A percentile compares a stretch with the other conserved stretches of the same genome.
These are phyloP conservation scores for Stictonetta naevosa DNA, from an alignment of 2,113 vertebrate species.

Conservation along the genomic window DNA sequence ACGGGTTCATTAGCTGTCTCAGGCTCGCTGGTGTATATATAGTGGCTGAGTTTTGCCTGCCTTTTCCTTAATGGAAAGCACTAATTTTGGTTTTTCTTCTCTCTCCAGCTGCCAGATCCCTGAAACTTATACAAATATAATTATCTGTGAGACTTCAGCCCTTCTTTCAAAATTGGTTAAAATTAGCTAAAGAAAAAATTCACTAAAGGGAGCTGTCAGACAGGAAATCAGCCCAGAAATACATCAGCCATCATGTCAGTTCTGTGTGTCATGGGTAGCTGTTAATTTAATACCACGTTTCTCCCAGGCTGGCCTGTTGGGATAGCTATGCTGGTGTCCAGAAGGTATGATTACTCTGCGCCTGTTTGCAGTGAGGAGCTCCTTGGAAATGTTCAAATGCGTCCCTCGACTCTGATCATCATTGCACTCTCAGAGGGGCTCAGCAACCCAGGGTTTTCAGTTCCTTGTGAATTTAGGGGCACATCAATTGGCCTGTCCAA, in stretches of 20 bases:
- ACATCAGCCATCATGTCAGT: background rate
- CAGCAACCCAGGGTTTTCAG: background rate
- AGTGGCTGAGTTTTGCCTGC: slow-evolving; percentile 9
- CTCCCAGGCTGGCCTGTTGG: background rate
- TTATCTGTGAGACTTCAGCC: slow-evolving; percentile 40
- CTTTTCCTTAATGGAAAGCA: slow-evolving; percentile 41
- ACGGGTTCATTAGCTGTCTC: background rate
- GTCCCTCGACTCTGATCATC: background rate
- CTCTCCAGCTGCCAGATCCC: slow-evolving; percentile 46
- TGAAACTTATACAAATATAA: slow-evolving; percentile 58
- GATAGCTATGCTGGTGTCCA: background rate
- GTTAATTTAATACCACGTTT: background rate
- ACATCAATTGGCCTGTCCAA: background rate
- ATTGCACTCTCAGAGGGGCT: background rate
- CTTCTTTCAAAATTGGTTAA: slow-evolving; percentile 44
- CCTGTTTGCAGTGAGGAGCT: background rate
- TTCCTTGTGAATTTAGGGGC: background rate
- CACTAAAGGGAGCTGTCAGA: slow-evolving; percentile 2
- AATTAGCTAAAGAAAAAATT: slow-evolving; percentile 48
- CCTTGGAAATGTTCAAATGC: background rate
- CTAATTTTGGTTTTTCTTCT: slow-evolving; percentile 49
- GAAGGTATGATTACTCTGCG: background rate
- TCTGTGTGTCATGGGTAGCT: background rate
- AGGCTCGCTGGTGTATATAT: background rate
- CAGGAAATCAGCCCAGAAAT: slow-evolving; percentile 42